A percentile compares a stretch with the other conserved stretches of the same genome.
Conservation (phyloP, 2,113 vertebrate genomes). For the Channa argus region DNA sequence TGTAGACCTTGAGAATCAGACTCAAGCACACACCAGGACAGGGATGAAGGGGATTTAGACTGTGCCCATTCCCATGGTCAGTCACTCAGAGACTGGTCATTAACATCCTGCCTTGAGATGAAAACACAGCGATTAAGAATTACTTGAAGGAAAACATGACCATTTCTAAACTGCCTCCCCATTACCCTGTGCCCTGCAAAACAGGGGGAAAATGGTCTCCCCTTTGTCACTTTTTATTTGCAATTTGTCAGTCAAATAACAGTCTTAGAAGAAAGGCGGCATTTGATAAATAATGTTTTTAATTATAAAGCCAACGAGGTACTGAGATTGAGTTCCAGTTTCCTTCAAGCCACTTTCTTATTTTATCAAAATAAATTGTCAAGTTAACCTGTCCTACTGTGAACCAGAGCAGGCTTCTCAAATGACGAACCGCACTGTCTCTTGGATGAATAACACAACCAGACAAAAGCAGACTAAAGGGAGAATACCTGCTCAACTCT, state of each 20-base stretch:
- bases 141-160: conserved; percentile 46
- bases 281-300: background rate
- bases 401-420: conserved; percentile 57
- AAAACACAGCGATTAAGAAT: conserved; percentile 64
- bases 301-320: no score
- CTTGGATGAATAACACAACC: conserved; percentile 23
- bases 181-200: conserved; percentile 16
- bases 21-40: conserved; percentile 47
- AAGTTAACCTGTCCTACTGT: conserved; percentile 10
- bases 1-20: conserved; percentile 33
- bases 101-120: conserved; percentile 60
- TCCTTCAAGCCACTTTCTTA: background rate
- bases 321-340: background rate
- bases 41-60: conserved; percentile 71
- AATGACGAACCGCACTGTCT: conserved; percentile 40
- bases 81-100: conserved; percentile 68
- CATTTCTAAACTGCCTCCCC: conserved; percentile 13
- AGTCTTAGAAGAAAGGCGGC: background rate
- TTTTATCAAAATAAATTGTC: conserved; percentile 11
- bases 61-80: conserved; percentile 72
- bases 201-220: conserved; percentile 4
- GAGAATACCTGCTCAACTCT: conserved; percentile 53
- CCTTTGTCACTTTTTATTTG: conserved; percentile 3
- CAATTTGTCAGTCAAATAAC: background rate
- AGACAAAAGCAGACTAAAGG: conserved; percentile 45